These are phyloP conservation scores for Palythoa heliodiscus DNA, from an alignment of 92 coral and sea anemone species.

Conservation along the genomic window DNA sequence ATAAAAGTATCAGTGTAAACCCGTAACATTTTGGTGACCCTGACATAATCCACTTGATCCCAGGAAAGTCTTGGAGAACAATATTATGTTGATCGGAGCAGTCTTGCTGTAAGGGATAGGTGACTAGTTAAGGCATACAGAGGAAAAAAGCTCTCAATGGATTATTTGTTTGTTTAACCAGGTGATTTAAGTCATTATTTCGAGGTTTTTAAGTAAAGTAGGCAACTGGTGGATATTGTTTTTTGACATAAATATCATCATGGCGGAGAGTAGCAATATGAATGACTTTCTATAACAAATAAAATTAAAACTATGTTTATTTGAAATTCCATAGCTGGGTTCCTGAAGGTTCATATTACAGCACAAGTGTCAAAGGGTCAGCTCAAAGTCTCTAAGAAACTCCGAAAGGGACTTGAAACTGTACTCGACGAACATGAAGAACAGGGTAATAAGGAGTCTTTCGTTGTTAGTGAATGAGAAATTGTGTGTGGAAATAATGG, in stretches of 20 bases:
- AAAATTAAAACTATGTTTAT: conserved; percentile 17
- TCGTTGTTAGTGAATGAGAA: conserved; percentile 21
- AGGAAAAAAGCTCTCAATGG: background rate
- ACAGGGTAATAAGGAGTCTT: conserved; percentile 21
- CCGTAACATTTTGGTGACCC: background rate
- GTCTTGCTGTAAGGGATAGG: background rate
- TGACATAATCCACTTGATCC: background rate
- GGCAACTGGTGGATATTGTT: background rate
- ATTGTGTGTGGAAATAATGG: conserved; percentile 20
- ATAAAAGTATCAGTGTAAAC: too few species aligned
- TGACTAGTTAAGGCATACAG: background rate
- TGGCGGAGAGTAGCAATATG: background rate
- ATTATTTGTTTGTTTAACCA: background rate
- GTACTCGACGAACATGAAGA: conserved; percentile 10
- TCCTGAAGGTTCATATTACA: conserved; percentile 25
- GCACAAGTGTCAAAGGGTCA: conserved; percentile 2
- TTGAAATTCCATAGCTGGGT: background rate
- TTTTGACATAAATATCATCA: background rate
- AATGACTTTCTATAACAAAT: conserved; percentile 1
- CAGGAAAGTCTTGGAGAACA: background rate
- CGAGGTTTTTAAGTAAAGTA: background rate
- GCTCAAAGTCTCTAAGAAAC: conserved; percentile 28
- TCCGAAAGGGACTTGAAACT: conserved; percentile 19
- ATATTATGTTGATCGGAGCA: background rate
- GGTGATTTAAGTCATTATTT: background rate